Base-by-base conservation (phyloP, 1,140 invertebrate genomes). In the Atta cephalotes region DNA sequence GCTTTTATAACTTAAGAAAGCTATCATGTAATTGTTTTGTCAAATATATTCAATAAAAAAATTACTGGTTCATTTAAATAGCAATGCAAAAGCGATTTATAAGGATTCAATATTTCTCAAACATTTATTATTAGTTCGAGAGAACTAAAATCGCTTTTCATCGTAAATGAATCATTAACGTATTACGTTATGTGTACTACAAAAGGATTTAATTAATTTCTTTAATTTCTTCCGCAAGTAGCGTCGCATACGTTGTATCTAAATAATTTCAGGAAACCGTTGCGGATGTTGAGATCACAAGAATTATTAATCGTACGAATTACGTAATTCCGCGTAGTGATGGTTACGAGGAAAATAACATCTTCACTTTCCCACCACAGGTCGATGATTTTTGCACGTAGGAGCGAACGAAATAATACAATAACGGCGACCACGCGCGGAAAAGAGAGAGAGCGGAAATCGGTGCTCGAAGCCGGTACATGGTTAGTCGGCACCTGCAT, bases 401-500 rank as follows among this genome's bases (percentile, higher is more conserved):
- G 71, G 51, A 68, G 18, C 56, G 28, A 72, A 45, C 53, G 63
- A 58, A 49, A 39, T 70, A 70, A 70, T 45, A 45, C 49, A 88
- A 85, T 39, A 81, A 84, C 68, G 60, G 72, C 80, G 87, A 82
- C 28, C 62, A 56, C 62, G 58, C 39, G 31, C 66, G 39, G 66
- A n/a, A 70, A 51, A 70, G 21, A 28, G 49, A 68, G 66, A 74
- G 87, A 90, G 78, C 78, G 89, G 89, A 90, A 91, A 90, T 90
- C 85, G 70, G 62, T 74, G 60, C 60, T 85, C 74, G 86, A 28
- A 85, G 49, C 72, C 60, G 76, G 87, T 85, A 87, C 39, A 87
- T 39, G 81, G 80, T 31, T 65, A 88, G 82, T 82, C 51, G 16
- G 89, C 77, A 90, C 82, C 89, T 88, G 89, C 90, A 91, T 91